phyloP scores from a whole-genome alignment of 2,888 invertebrate genomes.

The Aproaerema taeniolella region DNA sequence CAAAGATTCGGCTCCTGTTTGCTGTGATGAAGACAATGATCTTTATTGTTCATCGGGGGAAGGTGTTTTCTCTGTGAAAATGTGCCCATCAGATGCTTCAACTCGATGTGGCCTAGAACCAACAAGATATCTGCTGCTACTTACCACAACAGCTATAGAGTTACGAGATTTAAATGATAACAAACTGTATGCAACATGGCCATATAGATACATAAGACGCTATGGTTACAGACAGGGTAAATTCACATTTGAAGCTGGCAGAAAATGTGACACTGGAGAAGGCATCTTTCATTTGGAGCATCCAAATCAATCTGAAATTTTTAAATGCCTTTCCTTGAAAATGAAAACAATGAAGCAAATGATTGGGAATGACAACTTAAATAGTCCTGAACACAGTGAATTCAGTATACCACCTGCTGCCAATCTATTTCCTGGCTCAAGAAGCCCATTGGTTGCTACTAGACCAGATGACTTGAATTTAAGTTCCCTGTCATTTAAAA shows the following conservation, averaged over 20 bases:
- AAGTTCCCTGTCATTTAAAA: conserved; percentile 65
- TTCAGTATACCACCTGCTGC: conserved; percentile 83
- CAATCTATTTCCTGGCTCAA: conserved; percentile 89
- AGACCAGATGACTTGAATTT: conserved; percentile 68
- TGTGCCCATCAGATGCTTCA: conserved; percentile 88
- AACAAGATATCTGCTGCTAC: conserved; percentile 83
- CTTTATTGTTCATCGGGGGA: conserved; percentile 92
- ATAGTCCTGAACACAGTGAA: conserved; percentile 83
- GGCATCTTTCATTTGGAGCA: conserved; percentile 89
- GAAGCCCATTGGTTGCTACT: conserved; percentile 86
- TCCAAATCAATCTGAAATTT: conserved; percentile 89
- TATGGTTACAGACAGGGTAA: conserved; percentile 92
- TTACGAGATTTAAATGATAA: conserved; percentile 81
- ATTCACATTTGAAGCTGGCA: conserved; percentile 92
- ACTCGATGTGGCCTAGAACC: conserved; percentile 85
- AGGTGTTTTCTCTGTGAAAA: conserved; percentile 86
- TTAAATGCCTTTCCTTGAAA: conserved; percentile 86
- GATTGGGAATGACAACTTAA: conserved; percentile 81
- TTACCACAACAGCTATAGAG: conserved; percentile 86
- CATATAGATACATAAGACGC: conserved; percentile 88
- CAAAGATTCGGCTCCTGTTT: conserved; percentile 73
- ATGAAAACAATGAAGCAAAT: conserved; percentile 93
- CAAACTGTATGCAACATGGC: conserved; percentile 86
- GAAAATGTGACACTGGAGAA: conserved; percentile 91
- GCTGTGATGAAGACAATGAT: conserved; percentile 91